Evolutionary conservation across 2,113 vertebrate species (phyloP).

Genomic region (Neolamprologus sp.): DNA sequence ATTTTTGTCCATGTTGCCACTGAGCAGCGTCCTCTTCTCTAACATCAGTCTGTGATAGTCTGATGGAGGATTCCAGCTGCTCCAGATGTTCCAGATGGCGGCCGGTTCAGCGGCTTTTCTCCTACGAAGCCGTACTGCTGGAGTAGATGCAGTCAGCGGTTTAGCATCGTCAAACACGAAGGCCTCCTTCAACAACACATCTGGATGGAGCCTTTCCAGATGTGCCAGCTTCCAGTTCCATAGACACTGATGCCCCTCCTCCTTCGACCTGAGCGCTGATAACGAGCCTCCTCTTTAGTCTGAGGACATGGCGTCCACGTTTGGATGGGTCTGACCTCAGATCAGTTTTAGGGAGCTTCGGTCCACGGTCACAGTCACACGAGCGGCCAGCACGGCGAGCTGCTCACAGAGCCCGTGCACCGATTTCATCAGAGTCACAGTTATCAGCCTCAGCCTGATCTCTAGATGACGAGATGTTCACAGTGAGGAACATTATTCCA

Average conservation of each 20-base stretch:
- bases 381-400: fast-evolving
- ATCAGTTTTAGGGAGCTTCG: neutral
- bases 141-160: neutral
- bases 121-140: neutral
- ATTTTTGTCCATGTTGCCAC: neutral
- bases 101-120: neutral
- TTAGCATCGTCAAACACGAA: neutral
- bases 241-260: neutral
- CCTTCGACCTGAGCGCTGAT: neutral
- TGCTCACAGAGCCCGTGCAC: neutral
- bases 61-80: neutral
- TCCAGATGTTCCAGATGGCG: neutral
- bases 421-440: fast-evolving
- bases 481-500: neutral
- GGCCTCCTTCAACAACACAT: neutral
- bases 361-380: neutral
- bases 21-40: neutral
- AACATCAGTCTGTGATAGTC: neutral
- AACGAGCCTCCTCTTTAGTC: neutral
- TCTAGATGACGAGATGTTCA: neutral
- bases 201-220: neutral
- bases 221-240: neutral
- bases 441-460: neutral
- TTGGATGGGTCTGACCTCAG: neutral
- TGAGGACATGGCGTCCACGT: neutral